Percentiles rank a stretch among this genome's conserved stretches.
Conservation (phyloP, 2,113 vertebrate genomes). For the Bubo blakistoni region DNA sequence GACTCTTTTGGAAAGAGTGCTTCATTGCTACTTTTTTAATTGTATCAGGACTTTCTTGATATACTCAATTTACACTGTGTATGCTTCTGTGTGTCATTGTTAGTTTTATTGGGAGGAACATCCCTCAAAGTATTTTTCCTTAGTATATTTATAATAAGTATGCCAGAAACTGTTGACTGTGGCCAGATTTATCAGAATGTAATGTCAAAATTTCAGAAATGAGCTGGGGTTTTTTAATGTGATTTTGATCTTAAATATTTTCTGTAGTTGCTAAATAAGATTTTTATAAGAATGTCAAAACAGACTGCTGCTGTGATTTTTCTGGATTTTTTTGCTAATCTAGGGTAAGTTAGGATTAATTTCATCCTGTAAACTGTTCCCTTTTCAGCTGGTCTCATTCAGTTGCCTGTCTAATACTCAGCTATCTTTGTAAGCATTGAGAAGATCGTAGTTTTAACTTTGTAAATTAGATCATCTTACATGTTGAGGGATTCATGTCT, state of each 20-base stretch:
- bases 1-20: neutral
- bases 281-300: neutral
- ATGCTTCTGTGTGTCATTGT: neutral
- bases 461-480: neutral
- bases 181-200: neutral
- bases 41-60: neutral
- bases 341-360: neutral
- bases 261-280: neutral
- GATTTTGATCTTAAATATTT: neutral
- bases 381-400: neutral
- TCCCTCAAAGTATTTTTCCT: neutral
- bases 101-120: neutral
- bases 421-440: neutral
- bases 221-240: neutral
- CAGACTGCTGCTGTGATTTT: neutral
- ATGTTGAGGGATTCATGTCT: neutral
- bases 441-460: neutral
- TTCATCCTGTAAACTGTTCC: neutral
- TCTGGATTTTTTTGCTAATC: neutral
- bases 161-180: neutral
- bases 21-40: neutral
- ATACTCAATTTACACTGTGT: neutral
- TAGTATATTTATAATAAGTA: neutral
- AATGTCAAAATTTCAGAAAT: neutral
- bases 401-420: neutral